These are phyloP conservation scores for Himalopsyche anomala DNA, from an alignment of 2,888 invertebrate species.

Conservation along the genomic window DNA sequence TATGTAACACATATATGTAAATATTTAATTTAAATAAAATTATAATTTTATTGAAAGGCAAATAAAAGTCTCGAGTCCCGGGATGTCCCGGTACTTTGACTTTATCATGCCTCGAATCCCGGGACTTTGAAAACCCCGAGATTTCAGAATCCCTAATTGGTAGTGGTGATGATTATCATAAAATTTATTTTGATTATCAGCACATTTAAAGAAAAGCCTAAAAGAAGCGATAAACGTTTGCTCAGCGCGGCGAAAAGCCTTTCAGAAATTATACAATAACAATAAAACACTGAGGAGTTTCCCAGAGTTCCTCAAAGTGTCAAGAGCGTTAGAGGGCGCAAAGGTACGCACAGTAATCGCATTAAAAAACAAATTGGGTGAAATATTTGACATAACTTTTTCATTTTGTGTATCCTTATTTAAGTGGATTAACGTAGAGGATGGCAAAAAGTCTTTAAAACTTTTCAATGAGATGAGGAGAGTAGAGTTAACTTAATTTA, in stretches of 20 bases:
- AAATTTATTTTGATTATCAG: no score
- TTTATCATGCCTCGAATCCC: no score
- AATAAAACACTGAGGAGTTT: conserved; percentile 5
- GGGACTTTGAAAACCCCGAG: no score
- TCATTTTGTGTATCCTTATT: conserved; percentile 30
- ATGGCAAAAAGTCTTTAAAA: conserved; percentile 28
- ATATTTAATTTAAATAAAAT: no score
- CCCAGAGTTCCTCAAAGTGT: neutral
- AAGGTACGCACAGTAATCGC: conserved; percentile 22
- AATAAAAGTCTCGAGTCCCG: no score
- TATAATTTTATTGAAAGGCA: no score
- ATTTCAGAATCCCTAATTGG: no score
- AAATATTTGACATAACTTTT: conserved; percentile 36
- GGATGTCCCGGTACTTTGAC: no score
- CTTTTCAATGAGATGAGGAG: neutral
- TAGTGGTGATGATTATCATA: no score
- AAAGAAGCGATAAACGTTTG: no score
- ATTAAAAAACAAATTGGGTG: conserved; percentile 38
- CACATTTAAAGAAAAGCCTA: no score
- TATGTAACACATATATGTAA: no score
- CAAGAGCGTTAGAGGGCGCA: neutral
- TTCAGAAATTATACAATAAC: neutral
- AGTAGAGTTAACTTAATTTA: neutral
- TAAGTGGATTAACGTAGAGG: conserved; percentile 38
- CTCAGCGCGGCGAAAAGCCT: neutral